Base-by-base conservation (phyloP, 2,888 invertebrate species). In the Gari tellinella region DNA sequence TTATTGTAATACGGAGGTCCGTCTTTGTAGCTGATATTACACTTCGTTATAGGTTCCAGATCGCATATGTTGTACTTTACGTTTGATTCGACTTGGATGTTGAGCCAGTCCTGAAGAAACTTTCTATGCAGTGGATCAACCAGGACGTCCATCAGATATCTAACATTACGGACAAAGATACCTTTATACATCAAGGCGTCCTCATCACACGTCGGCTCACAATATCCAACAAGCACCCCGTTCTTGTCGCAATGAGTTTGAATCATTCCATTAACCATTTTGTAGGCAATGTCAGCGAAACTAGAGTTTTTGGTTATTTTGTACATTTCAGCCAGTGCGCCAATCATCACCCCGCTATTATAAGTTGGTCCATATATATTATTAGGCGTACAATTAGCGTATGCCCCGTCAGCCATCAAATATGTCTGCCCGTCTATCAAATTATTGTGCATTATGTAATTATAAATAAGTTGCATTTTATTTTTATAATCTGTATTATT, bases 101-200 rank as follows among this genome's bases (percentile, higher is more conserved):
- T 67, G 7, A 86, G 55, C 81, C 76, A 84, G 10, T 68, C 76
- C 41, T 78, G 75, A 26, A 83, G 81, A 45, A 70, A 68, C 0
- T 72, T 26, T n/a, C 62, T 37, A 10, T 46, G 66, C 10, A 48
- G 49, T 8, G 65, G 48, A 31, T 83, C 76, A 12, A 49, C 31
- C 1, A 84, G 23, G 7, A 58, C 80, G 53, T 83, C 81, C 65
- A 83, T 76, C 12, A 86, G 51, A 48, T 83, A 81, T 37, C 84
- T 61, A 10, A 84, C 38, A 56, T 82, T 73, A 12, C 85, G 63
- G 0, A 68, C 77, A 61, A 86, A 84, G 23, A 86, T 80, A 0
- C 84, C 84, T 65, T 86, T 86, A 26, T 81, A 86, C 72, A 83
- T 83, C 19, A 74, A 64, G 0, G 72, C 72, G 21, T 85, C 85